These are phyloP conservation scores for Dascyllus trimaculatus DNA, from an alignment of 2,113 vertebrate species.

Conservation along the genomic window DNA sequence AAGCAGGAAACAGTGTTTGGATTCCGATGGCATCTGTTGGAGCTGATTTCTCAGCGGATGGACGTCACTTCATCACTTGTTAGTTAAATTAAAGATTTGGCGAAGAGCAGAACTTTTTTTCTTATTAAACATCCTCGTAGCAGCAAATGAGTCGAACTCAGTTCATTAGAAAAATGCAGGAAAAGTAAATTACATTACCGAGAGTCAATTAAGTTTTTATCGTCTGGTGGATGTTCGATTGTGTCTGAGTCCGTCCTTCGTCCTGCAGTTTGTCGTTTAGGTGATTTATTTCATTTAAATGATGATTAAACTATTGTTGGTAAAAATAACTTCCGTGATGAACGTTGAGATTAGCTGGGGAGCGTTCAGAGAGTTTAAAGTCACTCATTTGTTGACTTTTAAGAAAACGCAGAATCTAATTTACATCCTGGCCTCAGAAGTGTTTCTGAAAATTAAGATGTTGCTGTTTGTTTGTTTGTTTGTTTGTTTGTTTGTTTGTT, in stretches of 20 bases:
- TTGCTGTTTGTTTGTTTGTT: too few relatives aligned
- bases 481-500: too few relatives aligned
- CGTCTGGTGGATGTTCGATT: neutral
- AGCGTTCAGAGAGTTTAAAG: too few relatives aligned
- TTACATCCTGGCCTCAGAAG: too few relatives aligned
- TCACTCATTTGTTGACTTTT: too few relatives aligned
- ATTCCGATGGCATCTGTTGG: constrained; percentile 32
- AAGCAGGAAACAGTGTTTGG: constrained; percentile 18
- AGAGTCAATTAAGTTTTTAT: constrained; percentile 2
- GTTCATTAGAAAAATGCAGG: constrained; percentile 10
- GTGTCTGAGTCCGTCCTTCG: neutral
- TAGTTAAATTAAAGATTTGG: constrained; percentile 38
- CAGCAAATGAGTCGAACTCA: constrained; percentile 9
- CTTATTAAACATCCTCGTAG: constrained; percentile 1
- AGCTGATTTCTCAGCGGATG: constrained; percentile 49
- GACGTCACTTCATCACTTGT: constrained; percentile 34
- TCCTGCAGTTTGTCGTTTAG: neutral
- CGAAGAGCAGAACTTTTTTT: constrained; percentile 15
- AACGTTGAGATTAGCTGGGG: too few relatives aligned
- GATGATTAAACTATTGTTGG: neutral
- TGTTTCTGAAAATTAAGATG: too few relatives aligned
- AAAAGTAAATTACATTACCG: constrained; percentile 13
- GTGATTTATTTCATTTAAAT: neutral
- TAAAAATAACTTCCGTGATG: too few relatives aligned
- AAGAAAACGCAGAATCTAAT: too few relatives aligned